Base-by-base conservation (phyloP, 2,888 invertebrate genomes). In the Lithosia quadra region DNA sequence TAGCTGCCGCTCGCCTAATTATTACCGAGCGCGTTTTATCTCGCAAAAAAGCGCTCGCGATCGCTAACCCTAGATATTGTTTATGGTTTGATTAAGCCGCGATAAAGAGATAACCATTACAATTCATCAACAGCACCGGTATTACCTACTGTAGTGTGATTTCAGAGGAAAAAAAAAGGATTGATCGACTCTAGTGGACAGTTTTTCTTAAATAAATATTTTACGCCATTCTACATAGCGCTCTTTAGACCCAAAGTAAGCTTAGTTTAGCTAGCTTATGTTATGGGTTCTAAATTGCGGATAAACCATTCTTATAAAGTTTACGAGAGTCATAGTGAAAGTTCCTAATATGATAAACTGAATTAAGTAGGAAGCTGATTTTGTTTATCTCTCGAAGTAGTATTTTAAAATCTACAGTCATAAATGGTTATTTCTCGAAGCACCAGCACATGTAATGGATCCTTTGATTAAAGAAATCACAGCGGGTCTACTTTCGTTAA, bases 21-120 rank as follows among this genome's bases (percentile, higher is more conserved):
- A 82, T 85, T 84, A 83, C 80, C 74, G 68, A 65, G 69, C 68
- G 63, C 62, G 66, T 68, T 71, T 76, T 84, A 82, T 84, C 83
- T 74, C 71, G 63, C 68, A 68, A 74, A 80, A 80, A 43, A 77
- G 72, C 66, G 79, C 69, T 67, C 49, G 64, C 71, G 70, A 71
- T 73, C 67, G 64, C 28, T 33, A 74, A 28, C 15, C 24, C 28
- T 57, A n/a, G 24, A 28, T 57, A 57, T 18, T 1, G 55, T 9
- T 10, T 9, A 55, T 55, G 55, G 55, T 10, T 0, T 2, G 55
- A 55, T 22, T 10, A 13, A 15, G 18, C 43, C 43, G 43, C 43
- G 22, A 55, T 55, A 22, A 11, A 22, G 11, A 55, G 22, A 10
- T 1, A 55, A 55, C 22, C 22, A 55, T 55, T 55, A 55, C 22